Evolutionary conservation across 2,797 vertebrate species (phyloP), one percentile per base, ranked within the genome.

Genomic region (Microtus californicus): DNA sequence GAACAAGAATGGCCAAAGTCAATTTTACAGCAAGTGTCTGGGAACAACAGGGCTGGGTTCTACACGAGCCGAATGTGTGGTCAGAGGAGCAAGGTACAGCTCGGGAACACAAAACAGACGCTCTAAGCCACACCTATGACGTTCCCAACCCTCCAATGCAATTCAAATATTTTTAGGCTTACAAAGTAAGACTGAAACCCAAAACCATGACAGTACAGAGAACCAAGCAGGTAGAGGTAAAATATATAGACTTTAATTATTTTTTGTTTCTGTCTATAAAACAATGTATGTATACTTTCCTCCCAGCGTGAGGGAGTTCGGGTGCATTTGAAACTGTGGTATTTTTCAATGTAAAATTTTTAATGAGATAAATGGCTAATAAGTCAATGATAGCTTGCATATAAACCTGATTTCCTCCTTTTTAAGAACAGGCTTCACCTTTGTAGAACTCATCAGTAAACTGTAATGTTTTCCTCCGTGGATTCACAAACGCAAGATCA

Each of bases 171-270:
- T 92, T 15, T 76, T 71, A 67, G 43, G 51, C 65, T 97, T 76
- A 83, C 13, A 69, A 92, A 95, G 34, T 65, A 95, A 97, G 45
- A 86, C 54, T 90, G 95, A 91, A 90, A 92, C 14, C 6, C 37
- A 80, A 93, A 93, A 63, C 3, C 14, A 17, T 43, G 59, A 65
- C 13, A 43, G 15, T 82, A 87, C 43, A 89, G 27, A 73, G 69
- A 27, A 9, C n/a, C 51, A 85, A 71, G 45, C 5, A 13, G 34
- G 13, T 31, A 40, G 63, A 67, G 51, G 9, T 59, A 13, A 74
- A 59, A 21, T 37, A 87, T 56, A 74, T 12, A 40, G 6, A 59
- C 8, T 87, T 59, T 21, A 56, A 73, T 40, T 21, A 87, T 51
- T 37, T 71, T 17, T 87, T 71, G n/a, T 54, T 67, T 87, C 34